Base-by-base conservation (phyloP, 2,113 vertebrate species). In the Dasyprocta punctata region DNA sequence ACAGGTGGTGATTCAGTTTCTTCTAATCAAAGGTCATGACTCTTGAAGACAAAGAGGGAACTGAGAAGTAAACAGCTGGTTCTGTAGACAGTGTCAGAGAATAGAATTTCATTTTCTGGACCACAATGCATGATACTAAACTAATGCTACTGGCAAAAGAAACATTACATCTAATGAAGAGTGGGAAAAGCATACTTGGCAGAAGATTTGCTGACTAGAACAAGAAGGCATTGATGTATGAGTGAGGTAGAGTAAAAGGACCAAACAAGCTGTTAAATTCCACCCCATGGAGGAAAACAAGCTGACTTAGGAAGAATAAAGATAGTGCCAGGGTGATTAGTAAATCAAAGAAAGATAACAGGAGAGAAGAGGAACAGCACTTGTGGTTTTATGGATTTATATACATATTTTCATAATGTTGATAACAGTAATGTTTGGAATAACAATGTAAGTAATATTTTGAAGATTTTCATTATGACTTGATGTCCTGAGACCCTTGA, bases 171-270 rank as follows among this genome's bases (percentile, higher is more conserved):
- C 95, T 97, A 96, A 96, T 96, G 92, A 97, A 95, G 77, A 97
- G 85, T 91, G 78, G 95, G 92, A 91, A 97, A 96, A 97, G 96
- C 9, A 58, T 22, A 44, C 95, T 97, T 98, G 98, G 97, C 97
- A 97, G 82, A 84, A 94, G 96, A 93, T 93, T 81, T 98, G 98
- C 97, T 98, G 98, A 98, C 97, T 60, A 0, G 86, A 95, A 96
- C 54, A 92, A 90, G 97, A 97, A 96, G 92, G 60, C 95, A 97
- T 86, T 98, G 97, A 98, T 97, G 52, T 89, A 97, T 96, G 96
- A 97, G 77, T n/a, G 26, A 58, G 44, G 78, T 36, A 58, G 78
- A 89, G 67, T 41, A 83, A 94, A 95, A 80, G 63, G 65, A 94
- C 38, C 69, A 94, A 89, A 93, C 60, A 93, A 96, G 95, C 94